Percentiles rank a stretch among this genome's conserved stretches.
Conservation (phyloP, 2,113 vertebrate species). For the Crotalus helleri region DNA sequence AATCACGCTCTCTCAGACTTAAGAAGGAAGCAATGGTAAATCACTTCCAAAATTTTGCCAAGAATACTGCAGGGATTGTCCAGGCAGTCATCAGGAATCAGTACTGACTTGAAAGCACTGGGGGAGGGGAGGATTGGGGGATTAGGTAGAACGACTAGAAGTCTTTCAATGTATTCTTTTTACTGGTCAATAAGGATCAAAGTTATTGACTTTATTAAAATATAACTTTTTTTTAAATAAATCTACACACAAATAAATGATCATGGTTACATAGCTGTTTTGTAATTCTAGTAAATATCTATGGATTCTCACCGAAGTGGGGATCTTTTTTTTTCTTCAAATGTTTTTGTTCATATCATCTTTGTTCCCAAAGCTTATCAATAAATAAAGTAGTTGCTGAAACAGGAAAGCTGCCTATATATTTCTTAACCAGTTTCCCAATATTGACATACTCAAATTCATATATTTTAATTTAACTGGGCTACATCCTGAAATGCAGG, state of each 20-base stretch:
- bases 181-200: background rate
- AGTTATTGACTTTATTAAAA: background rate
- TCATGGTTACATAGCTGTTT: background rate
- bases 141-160: background rate
- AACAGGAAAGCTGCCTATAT: background rate
- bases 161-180: slow-evolving; percentile 24
- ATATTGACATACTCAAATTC: background rate
- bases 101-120: slow-evolving; percentile 2
- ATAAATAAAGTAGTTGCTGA: background rate
- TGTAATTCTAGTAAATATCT: background rate
- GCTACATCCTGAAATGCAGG: background rate
- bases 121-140: background rate
- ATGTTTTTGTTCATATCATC: background rate
- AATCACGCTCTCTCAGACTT: background rate
- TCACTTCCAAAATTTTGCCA: background rate
- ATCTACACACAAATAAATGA: background rate
- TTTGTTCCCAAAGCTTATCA: background rate
- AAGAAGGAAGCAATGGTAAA: background rate
- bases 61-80: background rate
- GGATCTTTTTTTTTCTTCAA: background rate
- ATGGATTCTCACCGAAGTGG: too few species aligned
- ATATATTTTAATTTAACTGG: background rate
- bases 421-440: background rate
- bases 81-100: background rate
- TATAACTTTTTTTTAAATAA: background rate